Conservation (phyloP, 2,113 vertebrate species). For the Aegithalos caudatus region DNA sequence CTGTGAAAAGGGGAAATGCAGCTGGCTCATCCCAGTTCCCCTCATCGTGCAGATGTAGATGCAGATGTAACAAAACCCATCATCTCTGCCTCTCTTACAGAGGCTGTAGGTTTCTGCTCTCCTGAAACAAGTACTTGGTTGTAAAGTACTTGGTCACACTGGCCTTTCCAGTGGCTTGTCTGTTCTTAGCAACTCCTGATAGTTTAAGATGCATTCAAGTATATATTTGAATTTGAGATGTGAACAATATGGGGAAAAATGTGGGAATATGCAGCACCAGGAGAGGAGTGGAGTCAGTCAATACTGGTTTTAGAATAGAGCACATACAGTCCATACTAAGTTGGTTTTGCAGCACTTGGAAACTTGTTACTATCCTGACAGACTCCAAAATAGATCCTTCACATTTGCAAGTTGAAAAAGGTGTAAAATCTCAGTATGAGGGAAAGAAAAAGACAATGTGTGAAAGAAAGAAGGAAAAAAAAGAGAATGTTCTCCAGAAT, state of each 20-base stretch:
- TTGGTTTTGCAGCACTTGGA: neutral
- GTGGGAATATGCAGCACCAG: neutral
- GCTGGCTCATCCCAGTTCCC: neutral
- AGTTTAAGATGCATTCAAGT: neutral
- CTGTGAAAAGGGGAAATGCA: neutral
- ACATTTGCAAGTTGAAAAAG: neutral
- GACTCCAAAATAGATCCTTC: neutral
- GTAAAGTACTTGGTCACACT: neutral
- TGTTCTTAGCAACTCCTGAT: neutral
- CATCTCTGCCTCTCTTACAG: neutral
- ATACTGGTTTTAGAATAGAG: neutral
- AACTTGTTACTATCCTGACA: neutral
- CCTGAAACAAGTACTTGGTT: neutral
- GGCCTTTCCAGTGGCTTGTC: neutral
- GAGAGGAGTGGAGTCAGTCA: neutral
- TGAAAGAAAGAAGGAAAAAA: neutral
- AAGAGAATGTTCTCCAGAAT: neutral
- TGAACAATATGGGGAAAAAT: neutral
- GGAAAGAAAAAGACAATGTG: neutral
- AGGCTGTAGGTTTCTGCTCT: neutral
- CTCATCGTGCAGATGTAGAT: neutral
- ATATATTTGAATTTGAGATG: neutral
- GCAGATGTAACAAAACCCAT: neutral
- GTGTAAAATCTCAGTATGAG: neutral
- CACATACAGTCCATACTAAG: neutral